These are phyloP conservation scores for Rhinoptilus africanus DNA, from an alignment of 2,113 vertebrate species.

Conservation along the genomic window DNA sequence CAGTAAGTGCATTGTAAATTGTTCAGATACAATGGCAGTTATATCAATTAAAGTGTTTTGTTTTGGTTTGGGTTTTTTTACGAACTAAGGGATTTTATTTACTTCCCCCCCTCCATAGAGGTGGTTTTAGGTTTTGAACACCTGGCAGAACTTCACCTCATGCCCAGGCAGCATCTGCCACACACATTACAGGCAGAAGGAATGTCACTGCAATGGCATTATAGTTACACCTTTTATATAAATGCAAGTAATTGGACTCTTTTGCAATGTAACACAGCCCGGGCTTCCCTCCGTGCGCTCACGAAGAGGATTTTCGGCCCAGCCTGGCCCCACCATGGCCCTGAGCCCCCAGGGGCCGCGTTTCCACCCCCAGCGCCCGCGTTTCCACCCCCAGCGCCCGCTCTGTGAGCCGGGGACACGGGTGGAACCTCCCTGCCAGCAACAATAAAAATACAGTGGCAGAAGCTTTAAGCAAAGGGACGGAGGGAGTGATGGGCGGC, in stretches of 20 bases:
- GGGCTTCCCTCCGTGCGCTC: accelerated
- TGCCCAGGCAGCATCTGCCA: neutral
- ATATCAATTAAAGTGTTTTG: neutral
- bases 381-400: no score
- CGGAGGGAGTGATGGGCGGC: no score
- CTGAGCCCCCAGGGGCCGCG: no score
- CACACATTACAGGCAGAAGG: neutral
- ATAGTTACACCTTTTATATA: neutral
- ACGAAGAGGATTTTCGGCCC: accelerated
- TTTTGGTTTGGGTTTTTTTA: neutral
- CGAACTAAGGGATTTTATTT: neutral
- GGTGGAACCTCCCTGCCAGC: neutral
- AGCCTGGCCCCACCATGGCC: neutral
- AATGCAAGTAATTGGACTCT: neutral
- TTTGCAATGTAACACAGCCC: accelerated
- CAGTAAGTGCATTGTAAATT: neutral
- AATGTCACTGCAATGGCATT: neutral
- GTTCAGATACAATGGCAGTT: neutral
- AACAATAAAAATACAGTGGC: neutral
- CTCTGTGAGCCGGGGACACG: neutral
- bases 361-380: no score
- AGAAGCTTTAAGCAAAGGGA: no score
- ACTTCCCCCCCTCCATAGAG: neutral
- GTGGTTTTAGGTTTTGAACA: neutral
- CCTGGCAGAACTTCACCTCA: neutral